Evolutionary conservation across 2,113 vertebrate species (phyloP), one percentile per base, ranked within the genome.

Genomic region (Actenoides hombroni): DNA sequence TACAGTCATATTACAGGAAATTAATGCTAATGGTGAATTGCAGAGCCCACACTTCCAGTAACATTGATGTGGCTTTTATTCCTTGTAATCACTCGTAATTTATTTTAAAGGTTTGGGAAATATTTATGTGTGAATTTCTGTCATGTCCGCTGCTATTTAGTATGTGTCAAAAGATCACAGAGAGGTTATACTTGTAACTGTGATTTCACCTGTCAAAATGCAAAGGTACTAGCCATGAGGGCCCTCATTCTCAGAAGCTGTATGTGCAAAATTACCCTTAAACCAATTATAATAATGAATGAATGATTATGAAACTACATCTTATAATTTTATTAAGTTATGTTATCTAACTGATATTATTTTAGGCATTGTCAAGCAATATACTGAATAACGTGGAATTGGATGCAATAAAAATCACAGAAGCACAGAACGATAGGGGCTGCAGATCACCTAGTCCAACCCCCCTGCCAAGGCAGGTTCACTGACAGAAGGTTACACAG

Each of bases 31-130:
- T 20, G 14, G 48, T 17, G 17, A 48, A 64, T 9, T 6, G 2
- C 25, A 69, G 57, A 92, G 21, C 21, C 44, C 53, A 68, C 26
- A 70, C 28, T 95, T 89, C 86, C 91, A 87, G 81, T 87, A 95
- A 91, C 33, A 76, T 7, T 14, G 74, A 68, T 13, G 13, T 48
- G 33, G 51, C 13, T 86, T 92, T 94, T 88, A 49, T 40, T 84
- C 74, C 26, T 84, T 79, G 29, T 71, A 75, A 91, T 75, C 3
- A 67, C 75, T 73, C 35, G 19, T 79, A 82, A 85, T 91, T 94
- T 94, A 61, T 18, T 84, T 84, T 80, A 85, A 86, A 94, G 51
- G 31, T 60, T 79, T 91, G 40, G 57, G 68, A 95, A 94, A 91
- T 82, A 89, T 79, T 94, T 87, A 69, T 65, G 35, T 1, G 4